phyloP scores from a whole-genome alignment of 2,797 vertebrate genomes.

The Labeo calbasu region DNA sequence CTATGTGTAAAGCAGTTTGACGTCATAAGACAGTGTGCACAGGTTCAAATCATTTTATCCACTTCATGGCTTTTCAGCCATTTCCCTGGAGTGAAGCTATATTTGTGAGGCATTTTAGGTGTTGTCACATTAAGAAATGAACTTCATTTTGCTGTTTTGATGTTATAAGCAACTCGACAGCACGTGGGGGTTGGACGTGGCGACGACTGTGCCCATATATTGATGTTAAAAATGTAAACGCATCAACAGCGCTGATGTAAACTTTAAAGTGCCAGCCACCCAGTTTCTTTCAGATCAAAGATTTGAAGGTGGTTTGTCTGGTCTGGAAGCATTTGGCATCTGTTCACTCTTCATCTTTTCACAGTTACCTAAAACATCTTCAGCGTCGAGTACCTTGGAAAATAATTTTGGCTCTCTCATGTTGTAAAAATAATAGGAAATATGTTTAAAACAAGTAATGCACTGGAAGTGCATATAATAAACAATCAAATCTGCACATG shows the following conservation, averaged over 20 bases:
- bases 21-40: background rate
- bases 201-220: no score
- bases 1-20: background rate
- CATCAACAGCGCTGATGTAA: background rate
- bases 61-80: background rate
- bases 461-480: no score
- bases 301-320: background rate
- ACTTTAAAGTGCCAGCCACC: background rate
- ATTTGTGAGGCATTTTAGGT: background rate
- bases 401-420: no score
- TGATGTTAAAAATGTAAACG: conserved; percentile 2
- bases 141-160: background rate
- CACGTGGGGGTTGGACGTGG: no score
- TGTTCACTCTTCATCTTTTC: background rate
- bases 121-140: background rate
- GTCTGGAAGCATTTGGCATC: conserved; percentile 1
- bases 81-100: background rate
- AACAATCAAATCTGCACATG: no score
- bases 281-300: background rate
- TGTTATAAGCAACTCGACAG: background rate
- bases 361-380: background rate
- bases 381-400: background rate
- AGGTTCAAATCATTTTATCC: background rate
- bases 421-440: background rate
- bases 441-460: no score